Percentiles rank a stretch among this genome's conserved stretches.
Evolutionary conservation across 2,888 invertebrate species (phyloP).

Genomic region (Brachyptera putata): DNA sequence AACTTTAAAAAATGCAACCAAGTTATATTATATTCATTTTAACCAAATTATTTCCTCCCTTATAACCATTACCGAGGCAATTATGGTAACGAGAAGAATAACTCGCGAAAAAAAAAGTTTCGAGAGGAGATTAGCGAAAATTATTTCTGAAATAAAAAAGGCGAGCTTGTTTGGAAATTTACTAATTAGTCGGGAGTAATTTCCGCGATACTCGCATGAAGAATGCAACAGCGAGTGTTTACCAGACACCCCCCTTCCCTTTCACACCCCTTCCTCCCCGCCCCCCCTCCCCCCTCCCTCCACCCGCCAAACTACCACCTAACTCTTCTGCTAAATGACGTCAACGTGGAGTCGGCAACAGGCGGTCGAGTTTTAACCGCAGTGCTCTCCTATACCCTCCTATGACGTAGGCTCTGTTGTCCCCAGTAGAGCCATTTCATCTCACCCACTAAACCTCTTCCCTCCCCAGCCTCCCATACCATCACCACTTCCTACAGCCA

Average conservation of each 20-base stretch:
- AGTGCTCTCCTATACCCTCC: neutral
- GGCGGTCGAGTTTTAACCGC: constrained; percentile 5
- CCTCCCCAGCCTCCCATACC: neutral
- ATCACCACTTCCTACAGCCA: constrained; percentile 14
- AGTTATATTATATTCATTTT: constrained; percentile 10
- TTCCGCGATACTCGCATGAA: neutral
- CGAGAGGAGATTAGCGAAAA: constrained; percentile 13
- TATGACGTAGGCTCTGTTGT: neutral
- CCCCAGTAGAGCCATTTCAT: neutral
- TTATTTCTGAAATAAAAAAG: constrained; percentile 9
- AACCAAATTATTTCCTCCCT: constrained; percentile 21
- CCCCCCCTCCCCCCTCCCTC: neutral
- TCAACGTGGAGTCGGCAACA: constrained; percentile 1
- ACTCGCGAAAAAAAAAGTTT: constrained; percentile 20
- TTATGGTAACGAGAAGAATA: constrained; percentile 18
- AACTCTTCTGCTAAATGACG: neutral
- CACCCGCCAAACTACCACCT: neutral
- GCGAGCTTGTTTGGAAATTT: neutral
- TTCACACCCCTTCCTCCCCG: neutral
- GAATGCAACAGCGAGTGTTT: neutral
- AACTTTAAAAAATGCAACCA: constrained; percentile 4
- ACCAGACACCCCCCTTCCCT: no score
- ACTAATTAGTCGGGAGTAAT: neutral
- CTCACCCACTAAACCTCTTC: neutral
- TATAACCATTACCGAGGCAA: constrained; percentile 19